Percentiles rank a stretch among this genome's conserved stretches.
Evolutionary conservation across 1,140 invertebrate genomes (phyloP).

Genomic region (Polypedilum vanderplanki): DNA sequence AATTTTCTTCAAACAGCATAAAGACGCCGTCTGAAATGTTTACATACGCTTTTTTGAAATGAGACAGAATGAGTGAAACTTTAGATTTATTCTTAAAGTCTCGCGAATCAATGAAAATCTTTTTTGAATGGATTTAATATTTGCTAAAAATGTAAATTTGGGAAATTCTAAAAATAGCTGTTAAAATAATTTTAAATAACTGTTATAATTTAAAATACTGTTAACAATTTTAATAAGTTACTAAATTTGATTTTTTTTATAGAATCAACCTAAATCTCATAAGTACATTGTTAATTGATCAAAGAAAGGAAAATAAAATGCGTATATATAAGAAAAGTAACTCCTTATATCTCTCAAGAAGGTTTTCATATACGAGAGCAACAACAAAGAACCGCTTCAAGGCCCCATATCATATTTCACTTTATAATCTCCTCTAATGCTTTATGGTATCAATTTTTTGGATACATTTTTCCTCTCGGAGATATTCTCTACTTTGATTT

Average conservation of each 20-base stretch:
- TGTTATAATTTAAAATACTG: too few species aligned
- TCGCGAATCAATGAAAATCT: neutral
- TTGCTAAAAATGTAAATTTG: neutral
- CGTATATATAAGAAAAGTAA: too few species aligned
- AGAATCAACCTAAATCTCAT: too few species aligned
- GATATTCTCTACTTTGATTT: neutral
- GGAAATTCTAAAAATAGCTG: too few species aligned
- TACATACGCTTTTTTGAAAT: slow-evolving; percentile 5
- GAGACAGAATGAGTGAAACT: slow-evolving; percentile 9
- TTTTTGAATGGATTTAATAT: neutral
- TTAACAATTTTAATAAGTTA: too few species aligned
- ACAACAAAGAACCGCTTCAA: neutral
- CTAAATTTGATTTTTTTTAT: too few species aligned
- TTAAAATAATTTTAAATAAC: too few species aligned
- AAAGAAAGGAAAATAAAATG: too few species aligned
- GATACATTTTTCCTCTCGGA: neutral
- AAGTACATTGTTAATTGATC: too few species aligned
- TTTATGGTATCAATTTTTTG: neutral
- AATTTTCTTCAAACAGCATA: neutral
- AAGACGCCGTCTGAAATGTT: slow-evolving; percentile 16
- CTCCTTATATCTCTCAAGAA: neutral
- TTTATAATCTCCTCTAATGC: neutral
- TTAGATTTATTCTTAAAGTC: neutral
- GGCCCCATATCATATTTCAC: neutral
- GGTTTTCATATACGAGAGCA: neutral